Conservation (phyloP, 2,888 invertebrate species). For the Micoletzkya japonica region DNA sequence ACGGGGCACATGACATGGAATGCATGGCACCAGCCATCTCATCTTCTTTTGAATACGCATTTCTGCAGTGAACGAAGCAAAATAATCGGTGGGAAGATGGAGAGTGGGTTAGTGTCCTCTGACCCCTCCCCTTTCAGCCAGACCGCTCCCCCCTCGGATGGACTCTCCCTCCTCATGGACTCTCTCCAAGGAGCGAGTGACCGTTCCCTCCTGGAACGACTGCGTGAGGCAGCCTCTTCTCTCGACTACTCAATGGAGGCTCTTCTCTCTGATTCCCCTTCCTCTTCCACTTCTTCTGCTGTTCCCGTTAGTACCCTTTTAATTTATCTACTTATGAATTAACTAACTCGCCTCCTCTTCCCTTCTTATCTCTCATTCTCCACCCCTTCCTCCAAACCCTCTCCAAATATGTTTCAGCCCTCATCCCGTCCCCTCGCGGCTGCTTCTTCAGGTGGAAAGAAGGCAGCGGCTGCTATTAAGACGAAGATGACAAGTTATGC, state of each 20-base stretch:
- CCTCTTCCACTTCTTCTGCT: neutral
- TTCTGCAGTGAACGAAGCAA: neutral
- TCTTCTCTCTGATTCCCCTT: neutral
- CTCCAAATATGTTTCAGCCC: too few relatives aligned
- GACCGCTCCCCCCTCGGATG: neutral
- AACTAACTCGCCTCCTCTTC: slow-evolving; percentile 1
- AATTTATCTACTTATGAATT: neutral
- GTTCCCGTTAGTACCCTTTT: neutral
- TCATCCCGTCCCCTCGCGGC: neutral
- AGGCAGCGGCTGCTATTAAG: slow-evolving; percentile 20
- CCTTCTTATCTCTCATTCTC: slow-evolving; percentile 4
- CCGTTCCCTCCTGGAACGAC: slow-evolving; percentile 5
- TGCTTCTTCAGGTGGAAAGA: slow-evolving; percentile 20
- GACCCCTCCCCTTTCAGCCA: neutral
- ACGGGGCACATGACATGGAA: too few relatives aligned
- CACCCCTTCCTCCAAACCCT: neutral
- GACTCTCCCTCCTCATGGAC: slow-evolving; percentile 5
- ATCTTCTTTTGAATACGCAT: neutral
- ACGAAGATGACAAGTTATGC: slow-evolving; percentile 39
- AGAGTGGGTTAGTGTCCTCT: too few relatives aligned
- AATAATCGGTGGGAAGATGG: too few relatives aligned
- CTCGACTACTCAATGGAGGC: slow-evolving; percentile 17
- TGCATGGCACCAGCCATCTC: neutral
- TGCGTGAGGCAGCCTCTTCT: slow-evolving; percentile 12
- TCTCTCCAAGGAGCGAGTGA: slow-evolving; percentile 1